These are phyloP conservation scores for Phengaris alcon DNA, from an alignment of 2,888 invertebrate genomes.

Conservation along the genomic window DNA sequence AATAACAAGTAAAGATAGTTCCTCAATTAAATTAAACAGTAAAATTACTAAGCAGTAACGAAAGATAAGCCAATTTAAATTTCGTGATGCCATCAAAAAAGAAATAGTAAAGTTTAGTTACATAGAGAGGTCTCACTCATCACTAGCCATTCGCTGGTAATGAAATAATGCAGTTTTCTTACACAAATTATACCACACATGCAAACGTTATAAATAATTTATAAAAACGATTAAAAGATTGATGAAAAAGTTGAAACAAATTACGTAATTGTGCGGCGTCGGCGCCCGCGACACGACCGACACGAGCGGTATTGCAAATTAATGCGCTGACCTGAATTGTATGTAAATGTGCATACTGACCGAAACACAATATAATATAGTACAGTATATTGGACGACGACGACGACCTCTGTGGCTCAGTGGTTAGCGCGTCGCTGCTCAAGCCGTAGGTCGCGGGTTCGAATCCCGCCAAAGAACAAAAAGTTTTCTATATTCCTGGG, in stretches of 20 bases:
- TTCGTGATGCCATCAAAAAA: too few relatives aligned
- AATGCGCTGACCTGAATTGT: slow-evolving; percentile 22
- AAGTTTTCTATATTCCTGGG: too few relatives aligned
- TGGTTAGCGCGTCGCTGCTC: too few relatives aligned
- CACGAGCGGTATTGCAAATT: neutral
- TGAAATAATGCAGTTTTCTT: neutral
- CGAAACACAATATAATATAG: neutral
- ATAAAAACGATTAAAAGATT: neutral
- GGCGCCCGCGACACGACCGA: neutral
- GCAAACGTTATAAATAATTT: neutral
- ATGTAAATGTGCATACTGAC: neutral
- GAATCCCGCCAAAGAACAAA: too few relatives aligned
- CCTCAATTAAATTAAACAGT: too few relatives aligned
- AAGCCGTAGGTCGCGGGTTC: too few relatives aligned
- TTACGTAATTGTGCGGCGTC: slow-evolving; percentile 9
- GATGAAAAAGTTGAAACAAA: slow-evolving; percentile 4
- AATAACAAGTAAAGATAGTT: neutral
- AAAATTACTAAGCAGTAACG: too few relatives aligned
- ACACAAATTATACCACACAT: neutral
- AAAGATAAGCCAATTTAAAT: too few relatives aligned
- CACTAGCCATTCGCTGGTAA: neutral
- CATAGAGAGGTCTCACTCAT: too few relatives aligned
- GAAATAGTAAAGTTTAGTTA: neutral
- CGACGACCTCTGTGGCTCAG: too few relatives aligned
- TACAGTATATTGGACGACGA: too few relatives aligned